Evolutionary conservation across 1,140 invertebrate species (phyloP).

Genomic region (Drosophila ambigua): DNA sequence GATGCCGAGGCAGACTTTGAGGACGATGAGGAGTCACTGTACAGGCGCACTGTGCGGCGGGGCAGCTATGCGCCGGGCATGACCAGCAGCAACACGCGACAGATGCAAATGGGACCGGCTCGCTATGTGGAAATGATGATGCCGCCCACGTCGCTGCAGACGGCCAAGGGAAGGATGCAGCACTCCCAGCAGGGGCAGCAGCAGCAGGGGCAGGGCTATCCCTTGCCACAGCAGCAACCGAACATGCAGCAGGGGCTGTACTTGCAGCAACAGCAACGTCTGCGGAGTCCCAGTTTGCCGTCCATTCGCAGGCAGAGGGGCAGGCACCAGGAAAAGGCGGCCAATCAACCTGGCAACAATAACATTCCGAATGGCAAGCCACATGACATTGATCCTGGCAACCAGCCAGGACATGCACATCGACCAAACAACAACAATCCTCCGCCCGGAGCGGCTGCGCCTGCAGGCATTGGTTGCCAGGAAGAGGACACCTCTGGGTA

Average conservation of each 20-base stretch:
- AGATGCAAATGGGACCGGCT: constrained; percentile 48
- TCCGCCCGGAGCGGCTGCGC: constrained; percentile 23
- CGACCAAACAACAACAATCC: constrained; percentile 65
- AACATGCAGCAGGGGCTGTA: constrained; percentile 16
- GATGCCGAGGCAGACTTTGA: constrained; percentile 63
- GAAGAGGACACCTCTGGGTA: constrained; percentile 88
- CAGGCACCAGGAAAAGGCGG: constrained; percentile 48
- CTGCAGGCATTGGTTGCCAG: constrained; percentile 76
- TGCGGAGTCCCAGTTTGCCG: constrained; percentile 81
- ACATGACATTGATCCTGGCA: constrained; percentile 68
- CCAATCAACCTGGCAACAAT: constrained; percentile 20
- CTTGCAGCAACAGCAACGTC: constrained; percentile 42
- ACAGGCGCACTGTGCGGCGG: constrained; percentile 39
- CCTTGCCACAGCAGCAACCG: constrained; percentile 52
- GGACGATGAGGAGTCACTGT: constrained; percentile 65
- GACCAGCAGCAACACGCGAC: constrained; percentile 35
- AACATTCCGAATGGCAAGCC: constrained; percentile 32
- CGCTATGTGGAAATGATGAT: constrained; percentile 69
- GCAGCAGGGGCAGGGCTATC: constrained; percentile 22
- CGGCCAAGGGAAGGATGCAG: constrained; percentile 78
- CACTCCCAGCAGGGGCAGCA: constrained; percentile 35
- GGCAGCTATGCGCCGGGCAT: constrained; percentile 72
- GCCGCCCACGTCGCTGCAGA: constrained; percentile 62
- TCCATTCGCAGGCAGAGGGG: constrained; percentile 64
- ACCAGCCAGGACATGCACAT: constrained; percentile 44